Conservation (phyloP, 1,140 invertebrate genomes). For the Caenorhabditis remanei region DNA sequence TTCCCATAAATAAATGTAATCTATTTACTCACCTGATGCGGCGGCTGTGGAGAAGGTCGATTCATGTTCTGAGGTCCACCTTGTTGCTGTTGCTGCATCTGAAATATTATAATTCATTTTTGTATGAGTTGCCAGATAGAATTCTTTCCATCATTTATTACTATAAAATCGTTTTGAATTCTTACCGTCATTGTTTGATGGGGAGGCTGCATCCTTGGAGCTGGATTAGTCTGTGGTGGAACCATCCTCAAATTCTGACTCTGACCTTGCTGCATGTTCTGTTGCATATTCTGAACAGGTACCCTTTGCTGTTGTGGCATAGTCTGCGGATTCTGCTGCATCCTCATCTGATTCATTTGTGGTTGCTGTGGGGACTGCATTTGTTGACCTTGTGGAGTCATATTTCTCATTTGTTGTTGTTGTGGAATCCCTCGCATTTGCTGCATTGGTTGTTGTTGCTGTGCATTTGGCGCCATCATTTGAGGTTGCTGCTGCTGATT, state of each 20-base stretch:
- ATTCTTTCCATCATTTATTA: too few species aligned
- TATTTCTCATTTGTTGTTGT: slow-evolving; percentile 29
- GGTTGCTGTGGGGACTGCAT: neutral
- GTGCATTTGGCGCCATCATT: slow-evolving; percentile 14
- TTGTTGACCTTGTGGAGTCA: neutral
- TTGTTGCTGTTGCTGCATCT: slow-evolving; percentile 23
- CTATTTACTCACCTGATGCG: neutral
- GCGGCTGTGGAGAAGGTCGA: neutral
- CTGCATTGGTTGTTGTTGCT: neutral
- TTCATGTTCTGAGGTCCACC: neutral
- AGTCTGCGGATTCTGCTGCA: slow-evolving; percentile 17
- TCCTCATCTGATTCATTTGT: neutral
- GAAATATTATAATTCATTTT: neutral
- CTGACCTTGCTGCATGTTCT: neutral
- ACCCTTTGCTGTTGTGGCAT: slow-evolving; percentile 19
- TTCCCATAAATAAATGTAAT: too few species aligned
- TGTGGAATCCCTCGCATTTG: neutral
- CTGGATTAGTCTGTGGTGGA: neutral
- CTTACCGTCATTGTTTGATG: neutral
- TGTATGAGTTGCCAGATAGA: too few species aligned
- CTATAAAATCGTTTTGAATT: too few species aligned
- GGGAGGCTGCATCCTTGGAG: neutral
- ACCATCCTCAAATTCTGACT: neutral
- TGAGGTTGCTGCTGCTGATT: neutral
- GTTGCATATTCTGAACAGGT: neutral